Conservation (phyloP, 2,797 vertebrate genomes). For the Sebastes vulpes region DNA sequence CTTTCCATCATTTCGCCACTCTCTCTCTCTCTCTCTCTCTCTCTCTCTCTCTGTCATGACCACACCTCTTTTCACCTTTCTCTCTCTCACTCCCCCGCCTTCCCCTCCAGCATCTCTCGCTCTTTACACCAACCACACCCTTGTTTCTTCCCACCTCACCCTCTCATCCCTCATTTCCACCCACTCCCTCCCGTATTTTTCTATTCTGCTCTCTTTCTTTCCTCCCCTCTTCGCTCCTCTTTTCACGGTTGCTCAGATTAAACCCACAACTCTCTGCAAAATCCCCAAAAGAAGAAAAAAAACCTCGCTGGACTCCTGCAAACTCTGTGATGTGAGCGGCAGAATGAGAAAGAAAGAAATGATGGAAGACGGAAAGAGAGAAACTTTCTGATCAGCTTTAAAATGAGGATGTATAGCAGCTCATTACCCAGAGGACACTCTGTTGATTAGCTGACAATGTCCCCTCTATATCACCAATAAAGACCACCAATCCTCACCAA, state of each 20-base stretch:
- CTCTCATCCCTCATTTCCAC: slow-evolving; percentile 32
- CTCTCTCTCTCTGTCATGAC: background rate
- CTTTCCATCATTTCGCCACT: slow-evolving; percentile 51
- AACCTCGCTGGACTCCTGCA: background rate
- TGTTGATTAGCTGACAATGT: background rate
- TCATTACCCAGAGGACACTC: background rate
- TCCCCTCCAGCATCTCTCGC: slow-evolving; percentile 21
- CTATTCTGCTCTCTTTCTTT: background rate
- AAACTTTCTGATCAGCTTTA: slow-evolving; percentile 10
- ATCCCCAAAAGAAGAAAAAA: background rate
- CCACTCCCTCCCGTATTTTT: background rate
- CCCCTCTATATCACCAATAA: background rate
- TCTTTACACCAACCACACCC: slow-evolving; percentile 47
- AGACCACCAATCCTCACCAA: background rate
- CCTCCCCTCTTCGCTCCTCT: background rate
- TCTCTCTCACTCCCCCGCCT: slow-evolving; percentile 34
- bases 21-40: slow-evolving; percentile 11
- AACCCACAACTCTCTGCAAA: slow-evolving; percentile 33
- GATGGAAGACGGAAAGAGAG: background rate
- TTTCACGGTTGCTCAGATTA: slow-evolving; percentile 35
- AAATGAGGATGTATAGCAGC: slow-evolving; percentile 7
- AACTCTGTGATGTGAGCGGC: slow-evolving; percentile 15
- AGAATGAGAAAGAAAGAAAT: background rate
- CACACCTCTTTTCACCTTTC: slow-evolving; percentile 10
- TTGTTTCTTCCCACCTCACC: slow-evolving; percentile 46